Evolutionary conservation across 2,113 vertebrate genomes (phyloP).

Genomic region (Athene cunicularia): DNA sequence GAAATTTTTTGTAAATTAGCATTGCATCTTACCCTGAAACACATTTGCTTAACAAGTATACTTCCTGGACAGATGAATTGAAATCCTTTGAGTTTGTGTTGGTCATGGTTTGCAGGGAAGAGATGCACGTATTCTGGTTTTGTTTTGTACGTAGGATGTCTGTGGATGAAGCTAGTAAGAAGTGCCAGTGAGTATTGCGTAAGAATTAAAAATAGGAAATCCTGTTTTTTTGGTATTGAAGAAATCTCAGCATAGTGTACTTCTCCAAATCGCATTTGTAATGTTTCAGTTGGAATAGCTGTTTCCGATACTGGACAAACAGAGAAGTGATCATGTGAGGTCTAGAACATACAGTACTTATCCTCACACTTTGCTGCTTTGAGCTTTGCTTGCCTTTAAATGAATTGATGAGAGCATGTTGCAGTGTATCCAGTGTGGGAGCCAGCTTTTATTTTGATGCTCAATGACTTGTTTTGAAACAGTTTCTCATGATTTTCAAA

Average conservation of each 20-base stretch:
- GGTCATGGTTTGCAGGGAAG: not conserved
- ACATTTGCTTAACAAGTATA: not conserved
- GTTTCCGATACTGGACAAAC: not conserved
- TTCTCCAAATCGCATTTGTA: not conserved
- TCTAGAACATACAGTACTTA: constrained; percentile 9
- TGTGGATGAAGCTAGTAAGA: not conserved
- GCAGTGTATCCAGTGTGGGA: not conserved
- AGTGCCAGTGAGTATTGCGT: not conserved
- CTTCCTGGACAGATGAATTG: not conserved
- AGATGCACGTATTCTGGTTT: not conserved
- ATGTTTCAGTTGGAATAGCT: not conserved
- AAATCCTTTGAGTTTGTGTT: not conserved
- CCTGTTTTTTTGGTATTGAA: not conserved
- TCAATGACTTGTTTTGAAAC: not conserved
- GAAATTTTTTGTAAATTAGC: not conserved
- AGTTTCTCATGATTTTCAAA: not conserved
- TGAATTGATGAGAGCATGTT: not conserved
- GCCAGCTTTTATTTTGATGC: not conserved
- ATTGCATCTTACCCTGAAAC: not conserved
- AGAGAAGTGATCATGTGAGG: not conserved
- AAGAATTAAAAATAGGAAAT: constrained; percentile 14
- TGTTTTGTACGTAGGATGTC: not conserved
- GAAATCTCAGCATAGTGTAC: not conserved
- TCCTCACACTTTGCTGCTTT: not conserved
- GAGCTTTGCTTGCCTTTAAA: not conserved